phyloP scores from a whole-genome alignment of 2,113 vertebrate species.

The Heliornis fulica region DNA sequence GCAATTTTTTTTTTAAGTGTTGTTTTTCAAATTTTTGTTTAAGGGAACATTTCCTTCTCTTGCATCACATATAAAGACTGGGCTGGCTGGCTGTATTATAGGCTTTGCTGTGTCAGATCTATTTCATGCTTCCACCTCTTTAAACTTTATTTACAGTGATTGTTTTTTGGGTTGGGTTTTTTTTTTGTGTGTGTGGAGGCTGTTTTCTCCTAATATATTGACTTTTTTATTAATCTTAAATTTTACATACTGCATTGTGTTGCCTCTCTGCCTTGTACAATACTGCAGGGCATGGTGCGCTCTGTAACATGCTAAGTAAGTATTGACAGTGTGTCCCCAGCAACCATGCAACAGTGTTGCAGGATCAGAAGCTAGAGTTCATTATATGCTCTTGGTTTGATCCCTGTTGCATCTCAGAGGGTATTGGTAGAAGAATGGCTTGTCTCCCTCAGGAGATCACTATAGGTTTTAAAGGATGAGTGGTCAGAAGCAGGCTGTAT shows the following conservation, averaged over 20 bases:
- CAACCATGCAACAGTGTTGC: rapidly evolving
- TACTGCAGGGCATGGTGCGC: background rate
- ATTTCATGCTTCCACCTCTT: background rate
- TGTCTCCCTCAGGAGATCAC: background rate
- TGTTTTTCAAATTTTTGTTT: background rate
- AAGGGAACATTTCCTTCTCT: background rate
- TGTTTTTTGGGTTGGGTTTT: background rate
- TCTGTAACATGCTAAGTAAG: background rate
- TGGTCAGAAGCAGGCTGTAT: background rate
- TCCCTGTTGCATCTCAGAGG: background rate
- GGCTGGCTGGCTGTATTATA: background rate
- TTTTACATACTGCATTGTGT: background rate
- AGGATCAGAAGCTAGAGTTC: background rate
- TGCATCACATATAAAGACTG: background rate
- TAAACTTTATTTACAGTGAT: background rate
- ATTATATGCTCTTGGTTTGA: background rate
- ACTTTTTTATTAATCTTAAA: background rate
- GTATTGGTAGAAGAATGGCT: background rate
- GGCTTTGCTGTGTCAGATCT: background rate
- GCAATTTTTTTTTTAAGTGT: background rate
- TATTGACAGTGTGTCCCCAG: background rate
- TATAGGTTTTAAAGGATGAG: background rate
- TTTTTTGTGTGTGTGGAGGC: too few species aligned
- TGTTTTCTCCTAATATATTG: background rate
- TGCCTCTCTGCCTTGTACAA: background rate